These are phyloP conservation scores for Leucania comma DNA, from an alignment of 2,888 invertebrate species.

Conservation along the genomic window DNA sequence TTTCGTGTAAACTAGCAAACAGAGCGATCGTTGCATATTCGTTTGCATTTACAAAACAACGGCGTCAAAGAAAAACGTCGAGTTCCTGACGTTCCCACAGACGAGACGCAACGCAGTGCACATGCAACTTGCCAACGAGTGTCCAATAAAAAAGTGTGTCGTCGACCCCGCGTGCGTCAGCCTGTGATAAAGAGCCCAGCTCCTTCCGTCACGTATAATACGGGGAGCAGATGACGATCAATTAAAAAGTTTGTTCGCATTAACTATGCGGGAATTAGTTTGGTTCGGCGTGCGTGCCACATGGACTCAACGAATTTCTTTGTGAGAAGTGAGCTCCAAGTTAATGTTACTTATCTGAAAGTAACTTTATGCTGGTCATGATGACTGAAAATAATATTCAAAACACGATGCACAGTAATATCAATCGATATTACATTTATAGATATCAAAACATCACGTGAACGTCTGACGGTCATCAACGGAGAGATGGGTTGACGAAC, in stretches of 20 bases:
- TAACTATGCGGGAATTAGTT: slow-evolving; percentile 87
- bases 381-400: slow-evolving; percentile 43
- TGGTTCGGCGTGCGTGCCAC: slow-evolving; percentile 81
- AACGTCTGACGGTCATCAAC: slow-evolving; percentile 15
- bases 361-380: slow-evolving; percentile 36
- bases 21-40: slow-evolving; percentile 68
- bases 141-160: slow-evolving; percentile 86
- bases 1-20: slow-evolving; percentile 67
- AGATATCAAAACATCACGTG: slow-evolving; percentile 31
- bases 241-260: slow-evolving; percentile 89
- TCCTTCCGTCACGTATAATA: slow-evolving; percentile 80
- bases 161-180: slow-evolving; percentile 88
- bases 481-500: slow-evolving; percentile 52
- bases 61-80: slow-evolving; percentile 71
- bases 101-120: slow-evolving; percentile 72
- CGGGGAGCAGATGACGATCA: slow-evolving; percentile 88
- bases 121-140: slow-evolving; percentile 72
- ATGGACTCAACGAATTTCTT: slow-evolving; percentile 84
- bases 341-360: slow-evolving; percentile 61
- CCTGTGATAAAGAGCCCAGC: slow-evolving; percentile 80
- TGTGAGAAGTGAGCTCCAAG: slow-evolving; percentile 69
- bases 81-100: slow-evolving; percentile 85
- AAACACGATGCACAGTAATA: slow-evolving; percentile 32
- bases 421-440: slow-evolving; percentile 37
- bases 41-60: slow-evolving; percentile 75